These are phyloP conservation scores for Sebastiscus albofasciatus DNA, from an alignment of 2,797 vertebrate genomes.

Conservation along the genomic window DNA sequence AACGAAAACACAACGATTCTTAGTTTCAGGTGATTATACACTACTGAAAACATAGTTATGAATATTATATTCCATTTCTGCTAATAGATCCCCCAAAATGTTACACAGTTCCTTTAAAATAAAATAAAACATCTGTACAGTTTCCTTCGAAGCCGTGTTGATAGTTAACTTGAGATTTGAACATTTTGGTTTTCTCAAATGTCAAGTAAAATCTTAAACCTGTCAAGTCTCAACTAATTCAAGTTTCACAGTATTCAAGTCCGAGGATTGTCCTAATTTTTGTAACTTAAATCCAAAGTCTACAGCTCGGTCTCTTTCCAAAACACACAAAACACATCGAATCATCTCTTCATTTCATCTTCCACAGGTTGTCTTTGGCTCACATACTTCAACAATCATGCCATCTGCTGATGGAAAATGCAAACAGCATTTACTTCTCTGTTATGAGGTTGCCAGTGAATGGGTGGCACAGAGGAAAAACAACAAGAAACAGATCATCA, in stretches of 20 bases:
- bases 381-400: slow-evolving; percentile 46
- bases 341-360: not conserved
- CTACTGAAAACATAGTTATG: too few species aligned
- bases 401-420: slow-evolving; percentile 71
- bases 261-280: not conserved
- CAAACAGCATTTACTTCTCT: slow-evolving; percentile 47
- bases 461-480: slow-evolving; percentile 13
- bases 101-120: not conserved
- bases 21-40: too few species aligned
- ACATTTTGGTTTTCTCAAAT: not conserved
- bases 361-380: not conserved
- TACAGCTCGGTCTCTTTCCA: not conserved
- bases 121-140: not conserved
- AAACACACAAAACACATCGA: not conserved
- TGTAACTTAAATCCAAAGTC: not conserved
- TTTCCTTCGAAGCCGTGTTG: not conserved
- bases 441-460: slow-evolving; percentile 33
- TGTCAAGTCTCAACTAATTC: not conserved
- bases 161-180: not conserved
- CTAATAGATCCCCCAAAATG: too few species aligned
- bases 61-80: too few species aligned
- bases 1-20: too few species aligned
- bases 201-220: not conserved
- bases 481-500: slow-evolving; percentile 16
- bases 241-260: not conserved